These are phyloP conservation scores for Trinorchestia longiramus DNA, from an alignment of 1,140 invertebrate species.

Conservation along the genomic window DNA sequence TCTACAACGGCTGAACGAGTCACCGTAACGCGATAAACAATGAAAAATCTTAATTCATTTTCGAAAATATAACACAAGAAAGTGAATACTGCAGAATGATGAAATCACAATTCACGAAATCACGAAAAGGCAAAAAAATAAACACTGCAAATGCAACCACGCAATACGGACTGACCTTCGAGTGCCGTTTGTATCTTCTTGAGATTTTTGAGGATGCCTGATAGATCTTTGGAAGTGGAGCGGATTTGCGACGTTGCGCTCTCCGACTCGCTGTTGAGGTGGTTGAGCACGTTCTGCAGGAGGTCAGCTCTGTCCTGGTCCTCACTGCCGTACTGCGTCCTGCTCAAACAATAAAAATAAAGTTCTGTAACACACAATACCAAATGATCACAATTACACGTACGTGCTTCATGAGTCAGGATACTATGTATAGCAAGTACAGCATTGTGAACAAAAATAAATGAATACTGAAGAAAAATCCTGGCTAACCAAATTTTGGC, in stretches of 20 bases:
- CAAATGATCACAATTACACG: too few species aligned
- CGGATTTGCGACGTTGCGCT: constrained; percentile 68
- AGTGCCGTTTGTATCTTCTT: constrained; percentile 76
- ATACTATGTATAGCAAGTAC: too few species aligned
- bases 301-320: constrained; percentile 70
- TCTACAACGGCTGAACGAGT: too few species aligned
- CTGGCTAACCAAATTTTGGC: too few species aligned
- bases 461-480: too few species aligned
- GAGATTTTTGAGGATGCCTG: constrained; percentile 75
- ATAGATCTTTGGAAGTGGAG: constrained; percentile 73
- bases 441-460: too few species aligned
- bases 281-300: constrained; percentile 70
- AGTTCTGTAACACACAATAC: too few species aligned
- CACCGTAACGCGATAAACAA: too few species aligned
- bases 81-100: background rate
- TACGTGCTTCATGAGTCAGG: too few species aligned
- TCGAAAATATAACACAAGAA: background rate
- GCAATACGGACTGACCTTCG: constrained; percentile 70
- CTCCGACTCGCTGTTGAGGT: constrained; percentile 67
- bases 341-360: constrained; percentile 55
- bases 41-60: background rate
- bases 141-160: constrained; percentile 42
- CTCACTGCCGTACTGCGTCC: constrained; percentile 69
- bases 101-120: background rate
- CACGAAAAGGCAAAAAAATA: constrained; percentile 17